A percentile compares a stretch with the other conserved stretches of the same genome.
phyloP scores from a whole-genome alignment of 2,113 vertebrate genomes.

The Ptyas mucosa region DNA sequence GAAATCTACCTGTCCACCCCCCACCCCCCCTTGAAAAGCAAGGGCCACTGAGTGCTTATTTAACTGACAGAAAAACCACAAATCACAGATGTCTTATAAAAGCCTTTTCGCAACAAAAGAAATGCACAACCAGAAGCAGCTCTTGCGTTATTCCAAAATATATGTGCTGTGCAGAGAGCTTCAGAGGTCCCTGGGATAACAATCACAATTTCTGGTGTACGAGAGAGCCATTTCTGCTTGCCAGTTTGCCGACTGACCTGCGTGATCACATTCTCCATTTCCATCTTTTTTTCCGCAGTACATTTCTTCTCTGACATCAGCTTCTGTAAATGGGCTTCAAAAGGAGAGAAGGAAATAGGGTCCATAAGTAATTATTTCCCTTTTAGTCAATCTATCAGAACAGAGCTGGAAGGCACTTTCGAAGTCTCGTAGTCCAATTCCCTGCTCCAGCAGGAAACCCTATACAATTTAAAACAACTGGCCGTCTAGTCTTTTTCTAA shows the following conservation, averaged over 20 bases:
- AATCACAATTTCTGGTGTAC: no score
- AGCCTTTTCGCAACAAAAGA: not conserved
- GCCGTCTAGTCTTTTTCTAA: no score
- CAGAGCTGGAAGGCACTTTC: not conserved
- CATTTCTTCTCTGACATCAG: slow-evolving; percentile 98
- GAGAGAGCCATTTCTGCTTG: not conserved
- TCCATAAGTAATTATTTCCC: not conserved
- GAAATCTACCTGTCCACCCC: not conserved
- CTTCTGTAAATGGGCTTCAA: slow-evolving; percentile 91
- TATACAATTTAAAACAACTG: not conserved
- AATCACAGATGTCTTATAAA: not conserved
- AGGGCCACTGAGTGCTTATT: not conserved
- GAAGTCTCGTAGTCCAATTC: not conserved
- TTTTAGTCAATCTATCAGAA: not conserved
- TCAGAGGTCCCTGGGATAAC: no score
- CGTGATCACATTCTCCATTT: slow-evolving; percentile 91
- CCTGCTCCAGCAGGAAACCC: not conserved
- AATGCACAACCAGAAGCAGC: not conserved
- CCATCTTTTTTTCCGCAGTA: slow-evolving; percentile 84
- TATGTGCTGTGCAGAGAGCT: not conserved
- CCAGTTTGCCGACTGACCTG: slow-evolving; percentile 72
- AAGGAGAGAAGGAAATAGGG: rapidly evolving
- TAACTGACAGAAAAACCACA: not conserved
- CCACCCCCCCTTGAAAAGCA: not conserved
- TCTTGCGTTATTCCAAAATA: no score